phyloP scores from a whole-genome alignment of 2,797 vertebrate species.

The Scleropages formosus region DNA sequence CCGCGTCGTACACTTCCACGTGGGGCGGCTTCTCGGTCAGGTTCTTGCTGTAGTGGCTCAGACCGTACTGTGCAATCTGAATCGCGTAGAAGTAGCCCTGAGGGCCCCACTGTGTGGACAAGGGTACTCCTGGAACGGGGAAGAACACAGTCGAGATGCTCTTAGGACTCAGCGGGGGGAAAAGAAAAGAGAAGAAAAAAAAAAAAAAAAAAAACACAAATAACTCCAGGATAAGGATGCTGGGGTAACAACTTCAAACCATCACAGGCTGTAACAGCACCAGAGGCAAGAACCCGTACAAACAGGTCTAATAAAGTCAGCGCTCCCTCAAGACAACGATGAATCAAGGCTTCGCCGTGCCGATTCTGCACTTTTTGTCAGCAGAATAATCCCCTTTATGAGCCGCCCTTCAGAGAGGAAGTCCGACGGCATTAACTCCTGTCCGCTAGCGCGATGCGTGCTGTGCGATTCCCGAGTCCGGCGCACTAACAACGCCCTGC shows the following conservation, averaged over 20 bases:
- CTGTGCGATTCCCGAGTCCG: background rate
- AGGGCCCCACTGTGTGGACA: slow-evolving; percentile 98
- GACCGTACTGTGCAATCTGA: slow-evolving; percentile 95
- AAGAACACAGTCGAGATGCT: background rate
- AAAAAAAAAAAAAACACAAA: background rate
- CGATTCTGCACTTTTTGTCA: slow-evolving; percentile 4
- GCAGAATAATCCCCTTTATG: background rate
- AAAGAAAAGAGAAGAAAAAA: background rate
- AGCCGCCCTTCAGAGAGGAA: background rate
- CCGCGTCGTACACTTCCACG: slow-evolving; percentile 85
- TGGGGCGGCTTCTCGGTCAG: slow-evolving; percentile 89
- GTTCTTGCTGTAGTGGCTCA: slow-evolving; percentile 99
- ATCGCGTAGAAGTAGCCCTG: slow-evolving; percentile 99
- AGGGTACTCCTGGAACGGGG: slow-evolving; percentile 79
- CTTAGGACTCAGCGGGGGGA: background rate
- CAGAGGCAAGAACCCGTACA: background rate
- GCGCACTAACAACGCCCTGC: background rate
- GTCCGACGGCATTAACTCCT: background rate
- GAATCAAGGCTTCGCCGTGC: slow-evolving; percentile 11
- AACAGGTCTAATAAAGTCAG: background rate
- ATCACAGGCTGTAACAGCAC: background rate
- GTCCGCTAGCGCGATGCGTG: background rate
- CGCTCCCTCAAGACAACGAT: slow-evolving; percentile 1
- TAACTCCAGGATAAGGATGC: background rate
- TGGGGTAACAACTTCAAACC: background rate